Evolutionary conservation across 2,888 invertebrate genomes (phyloP), one percentile per base, ranked within the genome.

Genomic region (Oscheius sp.): DNA sequence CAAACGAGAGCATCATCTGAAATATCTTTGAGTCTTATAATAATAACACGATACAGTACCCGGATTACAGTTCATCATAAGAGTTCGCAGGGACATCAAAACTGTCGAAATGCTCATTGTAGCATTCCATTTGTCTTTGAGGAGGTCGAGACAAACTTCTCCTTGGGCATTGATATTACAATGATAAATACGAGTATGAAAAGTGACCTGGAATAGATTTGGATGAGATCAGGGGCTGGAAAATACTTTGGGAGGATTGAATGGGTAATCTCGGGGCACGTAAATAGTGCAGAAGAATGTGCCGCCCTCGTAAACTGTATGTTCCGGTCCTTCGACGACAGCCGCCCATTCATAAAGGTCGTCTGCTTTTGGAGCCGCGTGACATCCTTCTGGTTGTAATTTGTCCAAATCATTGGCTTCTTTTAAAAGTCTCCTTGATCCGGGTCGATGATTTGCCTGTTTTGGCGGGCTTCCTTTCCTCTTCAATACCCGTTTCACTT

Each of bases 101-200:
- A 98, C 96, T 92, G 97, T 97, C 79, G 96, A 95, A 91, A 98
- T 96, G 86, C 97, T 97, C 88, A 98, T 92, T 56, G 97, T 96
- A n/a, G 98, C 96, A 43, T 95, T 96, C 98, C 98, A 99, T 90
- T 97, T 96, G 90, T 97, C 72, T 18, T 29, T 43, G 16, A 72
- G 29, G 7, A 64, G 1, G 52, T 72, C 72, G 5, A 72, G 12
- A 66, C 66, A 66, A 7, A 72, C 72, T 18, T 56, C 46, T 72
- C 98, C 98, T 91, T 96, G 96, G 89, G 95, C 95, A 92, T 97
- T 97, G 89, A 99, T 97, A 92, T 98, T 99, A 92, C 97, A 97
- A 90, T 99, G 98, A 91, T 98, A 99, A 91, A 99, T 98, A 89
- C 97, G 93, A 80, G 98, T 99, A 80, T 94, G 92, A 91, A 96